Base-by-base conservation (phyloP, 1,140 invertebrate species). In the Listronotus oregonensis region DNA sequence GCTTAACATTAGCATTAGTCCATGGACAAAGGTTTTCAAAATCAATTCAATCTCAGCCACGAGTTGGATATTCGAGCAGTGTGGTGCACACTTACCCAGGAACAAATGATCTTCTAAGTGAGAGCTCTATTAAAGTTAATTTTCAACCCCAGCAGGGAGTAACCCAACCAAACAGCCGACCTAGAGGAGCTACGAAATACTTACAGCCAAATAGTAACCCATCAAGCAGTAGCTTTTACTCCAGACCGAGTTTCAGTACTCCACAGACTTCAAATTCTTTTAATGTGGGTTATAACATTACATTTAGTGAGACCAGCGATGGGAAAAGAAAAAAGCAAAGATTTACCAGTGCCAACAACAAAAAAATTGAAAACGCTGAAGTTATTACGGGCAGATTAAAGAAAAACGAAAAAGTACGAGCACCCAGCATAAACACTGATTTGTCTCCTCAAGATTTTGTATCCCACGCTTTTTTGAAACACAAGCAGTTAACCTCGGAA, bases 331-430 rank as follows among this genome's bases (percentile, higher is more conserved):
- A 31, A 18, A 18, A 60, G 6, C 11, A 21, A 17, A 14, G 10
- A 11, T 11, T 9, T 6, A 12, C 18, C 4, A 18, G 9, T 5
- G 8, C 34, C 10, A 14, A 34, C 0, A 47, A 34, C 10, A 56
- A 64, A 34, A 64, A 64, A 18, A 59, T 66, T 34, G 64, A 66
- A 27, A 59, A 66, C 18, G 64, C 64, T 15, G 64, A 66, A 52
- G 52, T 66, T 8, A 66, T 66, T n/a, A 66, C 52, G 11, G 64
- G 64, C 12, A 66, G 32, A 43, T 11, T 47, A 15, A 66, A 66
- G 49, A 42, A 52, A 34, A 66, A 66, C n/a, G 64, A 66, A 34
- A 42, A 59, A 54, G 64, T 66, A 3, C 17, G 56, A 17, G 64
- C 64, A 6, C 64, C 64, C 31, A 51, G 11, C 39, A 9, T 34